Evolutionary conservation across 2,888 invertebrate species (phyloP).

Genomic region (Rhamphomyia laevipes): DNA sequence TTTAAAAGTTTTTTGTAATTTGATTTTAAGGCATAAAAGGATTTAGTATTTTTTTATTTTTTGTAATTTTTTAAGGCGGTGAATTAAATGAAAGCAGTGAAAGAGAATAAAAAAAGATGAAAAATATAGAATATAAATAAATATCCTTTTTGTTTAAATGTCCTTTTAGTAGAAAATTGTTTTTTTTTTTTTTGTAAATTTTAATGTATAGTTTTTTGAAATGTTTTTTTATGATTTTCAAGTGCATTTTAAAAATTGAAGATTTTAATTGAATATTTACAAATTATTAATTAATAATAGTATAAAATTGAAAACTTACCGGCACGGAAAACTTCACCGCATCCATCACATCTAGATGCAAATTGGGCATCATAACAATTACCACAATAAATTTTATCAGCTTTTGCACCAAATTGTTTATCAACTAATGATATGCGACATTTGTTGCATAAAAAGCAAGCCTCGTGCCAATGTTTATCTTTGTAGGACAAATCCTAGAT

Average conservation of each 20-base stretch:
- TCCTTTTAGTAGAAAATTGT: too few relatives aligned
- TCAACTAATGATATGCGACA: conserved; percentile 97
- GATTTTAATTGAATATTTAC: neutral
- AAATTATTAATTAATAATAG: neutral
- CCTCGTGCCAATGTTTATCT: conserved; percentile 99
- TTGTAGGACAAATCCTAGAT: conserved; percentile 98
- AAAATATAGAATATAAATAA: conserved; percentile 2
- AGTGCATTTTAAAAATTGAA: neutral
- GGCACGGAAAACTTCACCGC: conserved; percentile 97
- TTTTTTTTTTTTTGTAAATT: too few relatives aligned
- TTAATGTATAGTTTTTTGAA: too few relatives aligned
- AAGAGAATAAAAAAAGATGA: neutral
- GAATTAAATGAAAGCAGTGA: conserved; percentile 8
- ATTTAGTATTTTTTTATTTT: too few relatives aligned
- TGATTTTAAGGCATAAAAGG: too few relatives aligned
- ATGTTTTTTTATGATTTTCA: neutral
- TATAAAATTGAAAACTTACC: conserved; percentile 56
- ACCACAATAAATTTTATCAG: conserved; percentile 98
- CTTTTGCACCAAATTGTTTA: conserved; percentile 98
- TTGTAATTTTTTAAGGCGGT: neutral
- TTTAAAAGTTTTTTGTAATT: too few relatives aligned
- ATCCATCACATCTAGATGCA: conserved; percentile 98
- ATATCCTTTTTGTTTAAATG: too few relatives aligned
- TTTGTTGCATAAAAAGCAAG: conserved; percentile 97
- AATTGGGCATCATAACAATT: conserved; percentile 99